Conservation (phyloP, 2,888 invertebrate species). For the Sarcophaga variegata region DNA sequence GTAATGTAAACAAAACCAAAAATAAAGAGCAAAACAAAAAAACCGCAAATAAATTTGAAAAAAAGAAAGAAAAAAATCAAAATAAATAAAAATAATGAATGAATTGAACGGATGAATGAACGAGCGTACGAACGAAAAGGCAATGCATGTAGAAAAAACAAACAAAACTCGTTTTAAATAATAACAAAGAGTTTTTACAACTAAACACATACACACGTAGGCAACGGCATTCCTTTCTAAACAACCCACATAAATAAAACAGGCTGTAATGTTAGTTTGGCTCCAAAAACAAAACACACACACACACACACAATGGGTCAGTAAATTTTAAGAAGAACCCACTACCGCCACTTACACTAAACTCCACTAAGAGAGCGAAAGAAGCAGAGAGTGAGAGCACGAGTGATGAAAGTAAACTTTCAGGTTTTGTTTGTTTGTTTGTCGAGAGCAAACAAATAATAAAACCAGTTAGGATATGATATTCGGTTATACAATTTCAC, state of each 20-base stretch:
- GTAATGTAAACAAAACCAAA: conserved; percentile 64
- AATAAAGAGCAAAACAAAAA: conserved; percentile 71
- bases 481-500: neutral
- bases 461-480: neutral
- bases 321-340: neutral
- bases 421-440: neutral
- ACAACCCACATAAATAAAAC: neutral
- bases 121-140: neutral
- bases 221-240: neutral
- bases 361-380: no score
- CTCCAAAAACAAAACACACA: neutral
- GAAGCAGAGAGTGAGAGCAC: neutral
- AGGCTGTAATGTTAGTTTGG: neutral
- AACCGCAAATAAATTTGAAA: conserved; percentile 54
- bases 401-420: neutral
- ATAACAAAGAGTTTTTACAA: neutral
- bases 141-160: conserved; percentile 26
- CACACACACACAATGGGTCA: neutral
- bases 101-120: conserved; percentile 25
- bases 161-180: conserved; percentile 43
- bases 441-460: neutral
- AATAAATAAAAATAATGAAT: conserved; percentile 41
- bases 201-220: neutral
- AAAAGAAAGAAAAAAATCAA: conserved; percentile 40
- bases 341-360: neutral